These are phyloP conservation scores for Anastrepha obliqua DNA, from an alignment of 1,140 invertebrate species.

Conservation along the genomic window DNA sequence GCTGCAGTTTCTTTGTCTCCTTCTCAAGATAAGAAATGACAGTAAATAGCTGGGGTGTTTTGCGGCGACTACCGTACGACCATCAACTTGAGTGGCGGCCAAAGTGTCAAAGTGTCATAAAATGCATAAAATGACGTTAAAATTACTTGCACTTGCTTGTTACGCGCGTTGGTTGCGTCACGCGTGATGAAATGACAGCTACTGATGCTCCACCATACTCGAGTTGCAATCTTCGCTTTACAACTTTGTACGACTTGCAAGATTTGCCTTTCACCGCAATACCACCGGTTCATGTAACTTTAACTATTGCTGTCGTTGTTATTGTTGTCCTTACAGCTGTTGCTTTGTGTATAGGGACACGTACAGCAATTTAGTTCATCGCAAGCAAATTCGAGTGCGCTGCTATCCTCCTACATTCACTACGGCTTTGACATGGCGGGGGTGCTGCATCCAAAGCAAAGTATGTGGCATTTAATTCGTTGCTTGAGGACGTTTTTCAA, in stretches of 20 bases:
- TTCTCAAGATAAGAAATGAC: slow-evolving; percentile 2
- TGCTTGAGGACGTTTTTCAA: slow-evolving; percentile 24
- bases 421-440: not conserved
- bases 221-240: not conserved
- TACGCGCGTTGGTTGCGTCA: not conserved
- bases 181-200: not conserved
- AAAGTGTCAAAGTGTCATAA: slow-evolving; percentile 55
- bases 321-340: slow-evolving; percentile 8
- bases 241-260: slow-evolving; percentile 36
- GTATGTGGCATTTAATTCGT: slow-evolving; percentile 39
- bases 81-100: slow-evolving; percentile 50
- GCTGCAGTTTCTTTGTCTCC: not conserved
- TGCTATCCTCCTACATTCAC: not conserved
- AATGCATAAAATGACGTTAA: slow-evolving; percentile 54
- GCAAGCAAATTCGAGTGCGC: not conserved
- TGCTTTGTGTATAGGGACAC: not conserved
- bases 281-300: not conserved
- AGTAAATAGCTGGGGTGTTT: not conserved
- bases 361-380: not conserved
- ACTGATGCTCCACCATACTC: not conserved
- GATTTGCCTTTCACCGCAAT: not conserved
- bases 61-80: not conserved
- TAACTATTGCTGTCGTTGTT: not conserved
- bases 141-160: slow-evolving; percentile 51
- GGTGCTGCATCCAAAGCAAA: not conserved